Percentiles rank a stretch among this genome's conserved stretches.
Conservation (phyloP, 2,797 vertebrate species). For the Silurus lanzhouensis region DNA sequence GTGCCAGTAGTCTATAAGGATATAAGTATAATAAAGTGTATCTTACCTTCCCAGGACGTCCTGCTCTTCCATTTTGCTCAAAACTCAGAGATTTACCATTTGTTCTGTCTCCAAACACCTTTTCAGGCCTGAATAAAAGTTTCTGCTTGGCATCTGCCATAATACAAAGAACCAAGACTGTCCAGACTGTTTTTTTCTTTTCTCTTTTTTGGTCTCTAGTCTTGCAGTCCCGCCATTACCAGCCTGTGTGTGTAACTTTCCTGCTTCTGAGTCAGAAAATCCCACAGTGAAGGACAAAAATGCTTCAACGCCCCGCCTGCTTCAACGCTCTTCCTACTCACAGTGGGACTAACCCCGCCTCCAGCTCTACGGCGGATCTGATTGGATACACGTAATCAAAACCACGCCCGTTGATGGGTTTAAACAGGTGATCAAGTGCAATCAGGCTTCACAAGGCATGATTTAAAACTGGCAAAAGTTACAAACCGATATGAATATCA, state of each 20-base stretch:
- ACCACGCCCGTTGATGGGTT: neutral
- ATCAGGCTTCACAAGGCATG: neutral
- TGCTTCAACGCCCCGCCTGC: constrained; percentile 20
- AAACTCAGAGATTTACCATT: constrained; percentile 64
- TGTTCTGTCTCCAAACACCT: neutral
- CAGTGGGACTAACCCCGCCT: constrained; percentile 16
- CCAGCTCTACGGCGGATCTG: neutral
- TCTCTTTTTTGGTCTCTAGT: neutral
- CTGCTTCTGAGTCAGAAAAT: constrained; percentile 50
- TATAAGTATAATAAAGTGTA: neutral
- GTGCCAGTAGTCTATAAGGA: neutral
- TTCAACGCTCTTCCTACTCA: neutral
- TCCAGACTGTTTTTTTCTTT: neutral
- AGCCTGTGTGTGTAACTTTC: constrained; percentile 27
- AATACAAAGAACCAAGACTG: neutral
- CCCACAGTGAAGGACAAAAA: constrained; percentile 62
- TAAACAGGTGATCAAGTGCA: neutral
- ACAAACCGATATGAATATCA: no score
- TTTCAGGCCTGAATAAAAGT: constrained; percentile 18
- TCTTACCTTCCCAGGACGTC: constrained; percentile 60
- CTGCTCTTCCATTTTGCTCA: constrained; percentile 52
- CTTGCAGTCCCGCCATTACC: constrained; percentile 33
- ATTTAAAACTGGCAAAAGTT: neutral
- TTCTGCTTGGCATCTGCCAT: constrained; percentile 47
- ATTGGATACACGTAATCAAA: constrained; percentile 5